A percentile compares a stretch with the other conserved stretches of the same genome.
Conservation (phyloP, 1,140 invertebrate genomes). For the Cecropterus lyciades region DNA sequence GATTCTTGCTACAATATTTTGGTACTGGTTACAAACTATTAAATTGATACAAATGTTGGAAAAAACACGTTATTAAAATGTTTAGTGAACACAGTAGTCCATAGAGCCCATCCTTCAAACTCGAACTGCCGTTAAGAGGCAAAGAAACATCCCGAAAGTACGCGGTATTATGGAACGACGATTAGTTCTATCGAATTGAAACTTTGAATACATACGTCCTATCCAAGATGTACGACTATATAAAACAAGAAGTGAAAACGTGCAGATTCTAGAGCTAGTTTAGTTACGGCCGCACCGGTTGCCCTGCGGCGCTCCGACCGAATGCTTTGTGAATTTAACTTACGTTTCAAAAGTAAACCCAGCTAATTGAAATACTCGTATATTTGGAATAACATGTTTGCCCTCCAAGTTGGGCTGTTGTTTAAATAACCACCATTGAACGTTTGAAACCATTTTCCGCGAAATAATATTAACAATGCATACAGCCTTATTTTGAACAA, state of each 20-base stretch:
- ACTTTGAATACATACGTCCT: too few relatives aligned
- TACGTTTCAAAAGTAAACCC: constrained; percentile 66
- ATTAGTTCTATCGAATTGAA: too few relatives aligned
- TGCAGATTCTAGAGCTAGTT: constrained; percentile 46
- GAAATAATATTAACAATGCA: constrained; percentile 13
- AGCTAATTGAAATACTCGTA: constrained; percentile 68
- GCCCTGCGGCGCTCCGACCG: constrained; percentile 51
- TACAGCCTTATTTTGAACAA: neutral
- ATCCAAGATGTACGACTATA: too few relatives aligned
- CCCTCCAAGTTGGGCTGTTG: constrained; percentile 21
- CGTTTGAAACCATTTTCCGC: constrained; percentile 3
- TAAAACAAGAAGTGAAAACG: neutral
- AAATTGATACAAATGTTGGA: too few relatives aligned
- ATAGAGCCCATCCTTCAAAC: too few relatives aligned
- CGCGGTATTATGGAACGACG: too few relatives aligned
- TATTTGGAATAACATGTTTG: constrained; percentile 64
- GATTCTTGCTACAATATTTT: too few relatives aligned
- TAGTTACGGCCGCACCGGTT: constrained; percentile 44
- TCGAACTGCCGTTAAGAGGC: too few relatives aligned
- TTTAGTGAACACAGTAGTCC: too few relatives aligned
- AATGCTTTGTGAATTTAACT: constrained; percentile 69
- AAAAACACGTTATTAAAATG: too few relatives aligned
- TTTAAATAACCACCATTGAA: constrained; percentile 23
- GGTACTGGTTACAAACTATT: too few relatives aligned
- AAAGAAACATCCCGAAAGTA: too few relatives aligned